Percentiles rank a stretch among this genome's conserved stretches.
Conservation (phyloP, 2,797 vertebrate species). For the Sebastes kiyomatsui region DNA sequence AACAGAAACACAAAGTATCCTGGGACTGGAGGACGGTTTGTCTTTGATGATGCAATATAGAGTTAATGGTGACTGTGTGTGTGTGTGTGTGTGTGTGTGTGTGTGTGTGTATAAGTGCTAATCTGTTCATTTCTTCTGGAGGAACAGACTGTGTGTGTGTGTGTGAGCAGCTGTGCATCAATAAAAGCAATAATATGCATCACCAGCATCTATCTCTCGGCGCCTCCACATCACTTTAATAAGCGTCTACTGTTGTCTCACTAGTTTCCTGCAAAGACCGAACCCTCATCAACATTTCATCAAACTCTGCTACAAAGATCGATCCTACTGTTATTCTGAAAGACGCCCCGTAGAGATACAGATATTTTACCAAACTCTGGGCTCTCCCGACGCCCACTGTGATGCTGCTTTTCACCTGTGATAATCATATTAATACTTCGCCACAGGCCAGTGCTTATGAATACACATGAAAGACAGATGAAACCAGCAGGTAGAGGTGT, state of each 20-base stretch:
- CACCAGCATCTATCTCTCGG: not conserved
- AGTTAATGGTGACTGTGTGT: constrained; percentile 36
- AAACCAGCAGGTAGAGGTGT: constrained; percentile 8
- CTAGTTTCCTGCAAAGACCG: not conserved
- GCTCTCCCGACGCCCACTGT: not conserved
- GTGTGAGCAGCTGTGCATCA: not conserved
- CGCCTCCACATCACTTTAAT: not conserved
- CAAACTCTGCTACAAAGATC: constrained; percentile 1
- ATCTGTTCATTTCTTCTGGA: not conserved
- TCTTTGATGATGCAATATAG: constrained; percentile 72
- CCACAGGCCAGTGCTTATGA: constrained; percentile 26
- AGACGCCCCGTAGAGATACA: constrained; percentile 3
- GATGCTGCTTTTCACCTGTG: constrained; percentile 35
- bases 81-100: not conserved
- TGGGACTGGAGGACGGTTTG: constrained; percentile 42
- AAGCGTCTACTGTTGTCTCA: not conserved
- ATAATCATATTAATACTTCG: constrained; percentile 48
- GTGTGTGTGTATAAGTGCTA: not conserved
- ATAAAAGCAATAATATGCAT: not conserved
- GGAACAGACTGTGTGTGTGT: not conserved
- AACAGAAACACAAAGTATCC: constrained; percentile 49
- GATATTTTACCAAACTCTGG: not conserved
- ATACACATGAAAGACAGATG: constrained; percentile 33
- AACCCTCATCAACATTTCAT: constrained; percentile 11
- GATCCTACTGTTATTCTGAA: constrained; percentile 9